Conservation (phyloP, 30 jellyfish, hydroid and myxozoan genomes). For the Aurelia coerulea region DNA sequence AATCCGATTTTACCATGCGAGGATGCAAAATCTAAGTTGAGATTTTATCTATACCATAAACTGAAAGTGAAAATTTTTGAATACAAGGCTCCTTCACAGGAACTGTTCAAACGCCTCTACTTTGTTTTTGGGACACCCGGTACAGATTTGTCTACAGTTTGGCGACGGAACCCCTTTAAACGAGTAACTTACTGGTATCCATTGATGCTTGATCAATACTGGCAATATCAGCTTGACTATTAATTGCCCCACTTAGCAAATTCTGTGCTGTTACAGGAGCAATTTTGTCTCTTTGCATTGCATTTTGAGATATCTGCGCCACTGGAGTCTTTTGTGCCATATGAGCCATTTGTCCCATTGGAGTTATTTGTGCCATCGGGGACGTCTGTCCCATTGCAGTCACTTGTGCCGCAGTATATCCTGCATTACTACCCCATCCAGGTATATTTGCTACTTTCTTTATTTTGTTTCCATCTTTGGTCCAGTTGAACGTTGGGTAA, state of each 20-base stretch:
- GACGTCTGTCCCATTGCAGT: slow-evolving; percentile 21
- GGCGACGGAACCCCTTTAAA: too few species aligned
- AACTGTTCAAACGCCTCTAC: too few species aligned
- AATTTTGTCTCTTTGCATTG: slow-evolving; percentile 16
- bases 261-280: slow-evolving; percentile 14
- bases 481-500: slow-evolving; percentile 70
- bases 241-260: slow-evolving; percentile 47
- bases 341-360: not conserved
- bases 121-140: too few species aligned
- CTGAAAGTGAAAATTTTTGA: too few species aligned
- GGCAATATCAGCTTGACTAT: slow-evolving; percentile 72
- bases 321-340: not conserved
- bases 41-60: too few species aligned
- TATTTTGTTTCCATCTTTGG: slow-evolving; percentile 50
- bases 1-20: too few species aligned
- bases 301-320: slow-evolving; percentile 7
- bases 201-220: slow-evolving; percentile 57
- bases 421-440: slow-evolving; percentile 43
- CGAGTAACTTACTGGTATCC: slow-evolving; percentile 30
- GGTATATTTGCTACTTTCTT: slow-evolving; percentile 59
- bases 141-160: too few species aligned
- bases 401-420: slow-evolving; percentile 8
- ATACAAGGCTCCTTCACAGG: too few species aligned
- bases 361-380: not conserved
- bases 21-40: too few species aligned